Conservation (phyloP, 2,797 vertebrate genomes). For the Micromesistius poutassou region DNA sequence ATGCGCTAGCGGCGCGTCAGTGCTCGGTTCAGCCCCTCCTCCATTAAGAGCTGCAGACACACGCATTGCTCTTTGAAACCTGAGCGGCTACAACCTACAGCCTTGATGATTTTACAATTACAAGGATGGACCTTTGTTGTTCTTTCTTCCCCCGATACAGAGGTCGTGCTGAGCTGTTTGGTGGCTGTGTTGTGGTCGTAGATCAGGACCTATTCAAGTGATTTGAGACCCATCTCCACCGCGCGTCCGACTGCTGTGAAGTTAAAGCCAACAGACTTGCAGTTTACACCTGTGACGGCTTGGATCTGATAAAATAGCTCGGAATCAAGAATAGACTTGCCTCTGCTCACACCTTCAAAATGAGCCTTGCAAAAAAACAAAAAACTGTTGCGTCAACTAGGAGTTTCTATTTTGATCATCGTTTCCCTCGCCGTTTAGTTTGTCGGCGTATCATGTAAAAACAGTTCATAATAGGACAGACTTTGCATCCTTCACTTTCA, state of each 20-base stretch:
- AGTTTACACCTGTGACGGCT: not conserved
- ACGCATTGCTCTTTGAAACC: not conserved
- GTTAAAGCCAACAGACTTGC: not conserved
- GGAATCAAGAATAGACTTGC: not conserved
- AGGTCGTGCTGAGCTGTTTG: too few species aligned
- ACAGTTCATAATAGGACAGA: not conserved
- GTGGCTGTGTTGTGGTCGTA: not conserved
- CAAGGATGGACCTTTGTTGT: not conserved
- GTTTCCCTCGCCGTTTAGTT: not conserved
- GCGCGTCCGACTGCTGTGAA: not conserved
- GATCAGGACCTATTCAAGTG: not conserved
- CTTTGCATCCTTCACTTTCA: not conserved
- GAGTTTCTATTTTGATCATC: not conserved
- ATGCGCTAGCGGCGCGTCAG: too few species aligned
- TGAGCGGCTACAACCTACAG: not conserved
- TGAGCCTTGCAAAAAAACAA: not conserved
- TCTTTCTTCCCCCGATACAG: not conserved
- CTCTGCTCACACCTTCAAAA: not conserved
- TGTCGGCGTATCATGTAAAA: too few species aligned
- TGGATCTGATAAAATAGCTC: not conserved
- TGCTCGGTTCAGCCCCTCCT: too few species aligned
- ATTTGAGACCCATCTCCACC: too few species aligned
- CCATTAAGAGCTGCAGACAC: not conserved
- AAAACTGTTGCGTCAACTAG: not conserved
- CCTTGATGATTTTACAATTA: not conserved